Conservation (phyloP, 2,797 vertebrate species). For the Trachurus trachurus region DNA sequence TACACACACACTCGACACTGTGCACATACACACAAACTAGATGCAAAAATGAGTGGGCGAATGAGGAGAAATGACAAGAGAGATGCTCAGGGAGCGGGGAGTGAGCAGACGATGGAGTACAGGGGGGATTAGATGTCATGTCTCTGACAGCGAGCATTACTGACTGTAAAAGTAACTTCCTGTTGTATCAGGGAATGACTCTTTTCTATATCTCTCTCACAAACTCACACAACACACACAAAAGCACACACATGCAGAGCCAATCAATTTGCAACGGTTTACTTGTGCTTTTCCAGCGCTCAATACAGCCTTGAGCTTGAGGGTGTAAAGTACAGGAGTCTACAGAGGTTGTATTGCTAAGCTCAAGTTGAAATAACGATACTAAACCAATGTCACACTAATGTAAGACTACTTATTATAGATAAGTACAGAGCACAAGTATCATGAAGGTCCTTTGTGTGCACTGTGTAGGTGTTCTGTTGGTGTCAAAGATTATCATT, state of each 20-base stretch:
- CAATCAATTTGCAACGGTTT: neutral
- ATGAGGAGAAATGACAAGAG: constrained; percentile 37
- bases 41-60: constrained; percentile 37
- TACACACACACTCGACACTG: neutral
- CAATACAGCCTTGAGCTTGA: neutral
- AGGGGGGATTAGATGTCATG: constrained; percentile 55
- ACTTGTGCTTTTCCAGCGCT: neutral
- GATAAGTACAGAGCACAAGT: constrained; percentile 15
- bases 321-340: neutral
- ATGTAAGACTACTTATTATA: constrained; percentile 11
- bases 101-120: constrained; percentile 1
- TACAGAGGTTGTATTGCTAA: constrained; percentile 3
- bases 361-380: neutral
- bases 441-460: constrained; percentile 46
- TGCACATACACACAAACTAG: constrained; percentile 25
- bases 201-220: constrained; percentile 8
- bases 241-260: constrained; percentile 1
- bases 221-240: constrained; percentile 7
- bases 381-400: neutral
- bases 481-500: constrained; percentile 55
- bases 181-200: constrained; percentile 18
- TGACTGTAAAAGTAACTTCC: constrained; percentile 22
- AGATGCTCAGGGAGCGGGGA: constrained; percentile 27
- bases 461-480: constrained; percentile 47
- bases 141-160: constrained; percentile 42